phyloP scores from a whole-genome alignment of 2,113 vertebrate species.

The Thalassarche chlororhynchos region DNA sequence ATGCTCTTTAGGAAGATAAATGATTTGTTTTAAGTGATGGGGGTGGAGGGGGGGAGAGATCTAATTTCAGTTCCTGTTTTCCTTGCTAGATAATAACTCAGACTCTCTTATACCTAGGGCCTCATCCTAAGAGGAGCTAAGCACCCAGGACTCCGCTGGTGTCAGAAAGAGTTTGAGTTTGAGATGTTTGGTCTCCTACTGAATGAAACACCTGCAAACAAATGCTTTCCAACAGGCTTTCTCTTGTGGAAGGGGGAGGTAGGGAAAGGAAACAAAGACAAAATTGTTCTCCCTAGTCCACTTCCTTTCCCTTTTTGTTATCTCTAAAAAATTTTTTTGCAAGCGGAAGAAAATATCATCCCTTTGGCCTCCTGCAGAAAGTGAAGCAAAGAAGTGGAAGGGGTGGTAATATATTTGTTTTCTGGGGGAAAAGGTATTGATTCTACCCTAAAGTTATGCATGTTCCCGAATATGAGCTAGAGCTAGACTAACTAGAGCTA shows the following conservation, averaged over 20 bases:
- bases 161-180: background rate
- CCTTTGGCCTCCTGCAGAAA: background rate
- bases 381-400: background rate
- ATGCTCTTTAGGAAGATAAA: conserved; percentile 51
- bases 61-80: conserved; percentile 39
- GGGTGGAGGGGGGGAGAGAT: background rate
- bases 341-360: background rate
- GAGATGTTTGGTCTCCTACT: background rate
- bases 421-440: background rate
- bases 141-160: background rate
- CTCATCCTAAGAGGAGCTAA: background rate
- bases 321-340: background rate
- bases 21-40: conserved; percentile 60
- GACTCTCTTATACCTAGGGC: background rate
- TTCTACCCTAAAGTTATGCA: background rate
- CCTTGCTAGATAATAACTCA: background rate
- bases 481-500: background rate
- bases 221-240: background rate
- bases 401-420: background rate
- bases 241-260: background rate
- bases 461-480: background rate
- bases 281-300: background rate
- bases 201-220: background rate
- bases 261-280: background rate
- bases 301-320: background rate